phyloP scores from a whole-genome alignment of 2,113 vertebrate genomes.

The Pelvicachromis taeniatus region DNA sequence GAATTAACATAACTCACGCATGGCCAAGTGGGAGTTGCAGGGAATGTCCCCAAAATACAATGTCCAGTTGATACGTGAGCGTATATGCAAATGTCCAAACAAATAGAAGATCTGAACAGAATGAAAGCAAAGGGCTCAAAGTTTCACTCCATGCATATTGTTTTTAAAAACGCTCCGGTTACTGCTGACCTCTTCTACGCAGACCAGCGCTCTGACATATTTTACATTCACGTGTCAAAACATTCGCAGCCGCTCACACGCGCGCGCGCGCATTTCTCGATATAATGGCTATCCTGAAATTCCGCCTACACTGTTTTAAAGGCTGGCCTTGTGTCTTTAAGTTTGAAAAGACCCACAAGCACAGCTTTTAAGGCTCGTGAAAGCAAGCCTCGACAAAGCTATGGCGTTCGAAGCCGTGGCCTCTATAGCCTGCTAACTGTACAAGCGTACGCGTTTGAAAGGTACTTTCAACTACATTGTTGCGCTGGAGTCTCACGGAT shows the following conservation, averaged over 20 bases:
- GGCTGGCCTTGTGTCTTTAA: conserved; percentile 32
- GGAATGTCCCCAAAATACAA: background rate
- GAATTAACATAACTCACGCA: background rate
- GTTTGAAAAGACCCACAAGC: conserved; percentile 34
- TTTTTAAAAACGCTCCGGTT: background rate
- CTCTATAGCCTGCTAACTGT: conserved; percentile 29
- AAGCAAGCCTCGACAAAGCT: conserved; percentile 25
- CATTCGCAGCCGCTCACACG: background rate
- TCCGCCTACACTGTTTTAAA: conserved; percentile 25
- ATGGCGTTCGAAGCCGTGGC: background rate
- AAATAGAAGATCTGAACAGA: background rate
- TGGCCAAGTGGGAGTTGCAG: background rate
- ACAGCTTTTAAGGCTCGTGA: conserved; percentile 41
- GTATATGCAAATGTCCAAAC: background rate
- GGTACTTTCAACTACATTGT: conserved; percentile 21
- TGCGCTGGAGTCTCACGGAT: conserved; percentile 14
- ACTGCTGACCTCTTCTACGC: background rate
- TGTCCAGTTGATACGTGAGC: background rate
- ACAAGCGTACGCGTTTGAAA: conserved; percentile 9
- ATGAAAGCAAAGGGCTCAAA: background rate
- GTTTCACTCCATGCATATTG: background rate
- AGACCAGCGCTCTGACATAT: background rate
- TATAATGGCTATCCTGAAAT: conserved; percentile 35
- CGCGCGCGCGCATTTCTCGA: background rate
- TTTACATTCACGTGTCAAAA: conserved; percentile 3